Percentiles rank a stretch among this genome's conserved stretches.
Conservation (phyloP, 2,888 invertebrate species). For the Cephus spinipes region DNA sequence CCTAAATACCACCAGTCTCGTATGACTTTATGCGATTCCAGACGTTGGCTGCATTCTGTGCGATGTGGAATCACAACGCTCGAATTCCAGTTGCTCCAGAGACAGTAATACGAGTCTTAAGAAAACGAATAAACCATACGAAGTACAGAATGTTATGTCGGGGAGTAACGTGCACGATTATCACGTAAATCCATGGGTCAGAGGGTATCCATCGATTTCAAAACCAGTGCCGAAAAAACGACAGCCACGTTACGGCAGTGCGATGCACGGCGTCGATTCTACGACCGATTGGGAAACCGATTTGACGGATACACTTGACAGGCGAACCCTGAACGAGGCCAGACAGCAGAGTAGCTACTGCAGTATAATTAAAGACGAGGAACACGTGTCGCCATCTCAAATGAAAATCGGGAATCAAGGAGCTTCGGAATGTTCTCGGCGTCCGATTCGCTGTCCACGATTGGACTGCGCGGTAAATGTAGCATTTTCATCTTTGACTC, state of each 20-base stretch:
- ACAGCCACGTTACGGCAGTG: background rate
- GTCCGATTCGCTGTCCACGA: conserved; percentile 69
- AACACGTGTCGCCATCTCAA: background rate
- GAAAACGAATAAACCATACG: background rate
- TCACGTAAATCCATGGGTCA: background rate
- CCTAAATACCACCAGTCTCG: background rate
- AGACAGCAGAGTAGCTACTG: conserved; percentile 38
- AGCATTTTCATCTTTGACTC: conserved; percentile 68
- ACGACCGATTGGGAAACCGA: background rate
- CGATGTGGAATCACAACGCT: conserved; percentile 38
- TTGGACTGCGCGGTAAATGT: conserved; percentile 69
- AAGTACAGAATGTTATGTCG: background rate
- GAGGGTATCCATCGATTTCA: background rate
- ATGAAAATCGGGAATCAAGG: background rate
- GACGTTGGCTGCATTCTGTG: conserved; percentile 45
- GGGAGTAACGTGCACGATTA: background rate
- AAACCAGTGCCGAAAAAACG: background rate
- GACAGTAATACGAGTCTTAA: conserved; percentile 30
- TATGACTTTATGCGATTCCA: conserved; percentile 10
- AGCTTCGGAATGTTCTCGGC: conserved; percentile 51
- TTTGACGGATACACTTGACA: conserved; percentile 2
- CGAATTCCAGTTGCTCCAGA: conserved; percentile 37
- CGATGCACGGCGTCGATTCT: background rate
- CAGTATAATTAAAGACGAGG: conserved; percentile 37
- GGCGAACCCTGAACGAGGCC: background rate